phyloP scores from a whole-genome alignment of 2,797 vertebrate species.

The Sebastes goodei region DNA sequence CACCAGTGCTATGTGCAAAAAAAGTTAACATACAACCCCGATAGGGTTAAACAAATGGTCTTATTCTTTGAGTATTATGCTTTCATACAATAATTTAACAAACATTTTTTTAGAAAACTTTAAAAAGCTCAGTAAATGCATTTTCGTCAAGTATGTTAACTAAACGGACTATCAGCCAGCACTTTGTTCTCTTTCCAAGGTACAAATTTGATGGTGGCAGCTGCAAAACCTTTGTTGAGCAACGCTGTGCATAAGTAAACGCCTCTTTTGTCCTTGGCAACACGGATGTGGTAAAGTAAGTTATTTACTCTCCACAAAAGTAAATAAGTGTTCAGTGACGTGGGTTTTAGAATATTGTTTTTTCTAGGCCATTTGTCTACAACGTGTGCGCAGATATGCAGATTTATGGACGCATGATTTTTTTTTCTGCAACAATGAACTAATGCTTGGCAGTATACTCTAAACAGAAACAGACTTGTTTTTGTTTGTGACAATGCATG shows the following conservation, averaged over 20 bases:
- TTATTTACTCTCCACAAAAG: not conserved
- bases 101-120: too few relatives aligned
- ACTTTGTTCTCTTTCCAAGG: too few relatives aligned
- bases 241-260: not conserved
- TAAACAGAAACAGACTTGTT: not conserved
- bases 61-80: too few relatives aligned
- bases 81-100: too few relatives aligned
- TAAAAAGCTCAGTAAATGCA: too few relatives aligned
- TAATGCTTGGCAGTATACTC: not conserved
- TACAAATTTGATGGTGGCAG: not conserved
- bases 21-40: too few relatives aligned
- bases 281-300: not conserved
- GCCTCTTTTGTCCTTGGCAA: not conserved
- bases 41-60: too few relatives aligned
- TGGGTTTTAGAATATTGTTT: not conserved
- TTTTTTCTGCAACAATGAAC: not conserved
- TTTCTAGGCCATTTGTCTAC: too few relatives aligned
- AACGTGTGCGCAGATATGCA: too few relatives aligned
- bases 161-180: too few relatives aligned
- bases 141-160: too few relatives aligned
- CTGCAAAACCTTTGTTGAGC: not conserved
- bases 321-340: not conserved
- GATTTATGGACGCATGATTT: not conserved
- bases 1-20: too few relatives aligned
- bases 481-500: not conserved